A percentile compares a stretch with the other conserved stretches of the same genome.
Evolutionary conservation across 2,113 vertebrate genomes (phyloP).

Genomic region (Phrynosoma blainvillii): DNA sequence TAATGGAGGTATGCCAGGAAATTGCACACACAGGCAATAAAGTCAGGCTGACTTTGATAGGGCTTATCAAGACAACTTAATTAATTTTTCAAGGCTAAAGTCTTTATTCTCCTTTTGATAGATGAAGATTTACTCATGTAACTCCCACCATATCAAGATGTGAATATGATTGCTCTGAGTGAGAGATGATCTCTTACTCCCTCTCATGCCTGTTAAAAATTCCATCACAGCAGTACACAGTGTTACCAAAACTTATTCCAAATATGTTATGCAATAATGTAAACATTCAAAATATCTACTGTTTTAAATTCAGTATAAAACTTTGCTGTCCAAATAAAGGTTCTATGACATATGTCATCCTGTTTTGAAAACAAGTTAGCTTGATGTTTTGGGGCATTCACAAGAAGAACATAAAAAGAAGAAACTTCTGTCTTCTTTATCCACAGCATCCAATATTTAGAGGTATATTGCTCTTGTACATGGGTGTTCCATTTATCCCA

Average conservation of each 20-base stretch:
- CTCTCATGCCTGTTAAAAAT: not conserved
- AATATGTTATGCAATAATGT: not conserved
- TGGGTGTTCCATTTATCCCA: not conserved
- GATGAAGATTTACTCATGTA: not conserved
- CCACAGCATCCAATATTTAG: not conserved
- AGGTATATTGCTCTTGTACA: no score
- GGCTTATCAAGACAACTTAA: constrained; percentile 27
- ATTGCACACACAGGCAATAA: not conserved
- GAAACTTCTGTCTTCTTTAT: not conserved
- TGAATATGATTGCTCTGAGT: not conserved
- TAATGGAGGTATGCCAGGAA: not conserved
- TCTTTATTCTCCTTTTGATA: constrained; percentile 3
- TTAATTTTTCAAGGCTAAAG: constrained; percentile 8
- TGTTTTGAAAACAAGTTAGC: not conserved
- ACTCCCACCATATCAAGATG: constrained; percentile 1
- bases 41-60: constrained; percentile 32
- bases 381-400: not conserved
- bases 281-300: not conserved
- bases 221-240: not conserved
- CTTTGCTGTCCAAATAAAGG: not conserved
- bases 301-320: not conserved
- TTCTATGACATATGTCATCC: not conserved
- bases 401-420: not conserved
- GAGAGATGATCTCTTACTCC: constrained; percentile 2
- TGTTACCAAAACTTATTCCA: not conserved